Conservation (phyloP, 2,113 vertebrate species). For the Percina caprodes region DNA sequence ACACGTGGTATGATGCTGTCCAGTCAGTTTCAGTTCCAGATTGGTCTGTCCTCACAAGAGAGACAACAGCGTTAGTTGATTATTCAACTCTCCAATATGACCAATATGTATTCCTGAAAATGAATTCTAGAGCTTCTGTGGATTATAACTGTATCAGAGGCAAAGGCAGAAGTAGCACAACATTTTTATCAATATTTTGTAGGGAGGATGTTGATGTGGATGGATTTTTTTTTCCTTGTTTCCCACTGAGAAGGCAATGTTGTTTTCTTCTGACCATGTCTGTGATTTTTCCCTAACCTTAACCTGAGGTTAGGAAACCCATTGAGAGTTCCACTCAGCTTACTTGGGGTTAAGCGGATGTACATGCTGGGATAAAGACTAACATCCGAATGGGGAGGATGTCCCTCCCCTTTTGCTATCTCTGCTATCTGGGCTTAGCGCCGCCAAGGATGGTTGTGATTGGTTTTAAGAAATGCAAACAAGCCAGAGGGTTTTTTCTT, state of each 20-base stretch:
- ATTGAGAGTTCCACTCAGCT: too few species aligned
- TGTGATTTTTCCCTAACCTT: not conserved
- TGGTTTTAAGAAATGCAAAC: too few species aligned
- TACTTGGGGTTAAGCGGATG: too few species aligned
- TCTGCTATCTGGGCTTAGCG: too few species aligned
- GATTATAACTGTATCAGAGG: conserved; percentile 10
- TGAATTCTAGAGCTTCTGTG: not conserved
- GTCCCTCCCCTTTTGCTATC: too few species aligned
- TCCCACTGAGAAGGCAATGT: not conserved
- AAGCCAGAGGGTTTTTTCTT: too few species aligned
- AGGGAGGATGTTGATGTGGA: not conserved
- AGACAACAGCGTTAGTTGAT: not conserved
- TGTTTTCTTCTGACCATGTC: not conserved
- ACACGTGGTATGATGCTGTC: too few species aligned
- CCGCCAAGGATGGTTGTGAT: too few species aligned
- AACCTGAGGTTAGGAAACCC: not conserved
- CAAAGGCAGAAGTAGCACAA: not conserved
- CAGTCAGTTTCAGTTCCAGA: not conserved
- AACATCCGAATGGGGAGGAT: too few species aligned
- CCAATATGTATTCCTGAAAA: not conserved
- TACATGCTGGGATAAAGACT: too few species aligned
- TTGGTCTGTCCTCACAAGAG: conserved; percentile 2
- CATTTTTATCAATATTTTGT: not conserved
- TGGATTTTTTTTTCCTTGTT: not conserved
- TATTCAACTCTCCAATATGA: not conserved